A percentile compares a stretch with the other conserved stretches of the same genome.
phyloP scores from a whole-genome alignment of 2,113 vertebrate genomes.

The Neogobius melanostomus region DNA sequence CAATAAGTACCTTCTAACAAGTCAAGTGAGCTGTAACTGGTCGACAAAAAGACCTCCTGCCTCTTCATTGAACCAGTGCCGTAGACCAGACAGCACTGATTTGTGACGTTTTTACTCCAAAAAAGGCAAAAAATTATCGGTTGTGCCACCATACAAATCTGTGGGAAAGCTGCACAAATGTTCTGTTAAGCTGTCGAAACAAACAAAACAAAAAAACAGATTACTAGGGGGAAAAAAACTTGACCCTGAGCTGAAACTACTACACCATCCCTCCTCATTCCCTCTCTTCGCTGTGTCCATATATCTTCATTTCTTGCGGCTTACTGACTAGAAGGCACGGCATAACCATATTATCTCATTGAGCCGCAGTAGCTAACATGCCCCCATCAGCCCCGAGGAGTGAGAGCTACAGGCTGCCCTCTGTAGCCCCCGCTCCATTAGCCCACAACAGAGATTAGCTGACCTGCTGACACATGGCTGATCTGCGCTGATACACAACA shows the following conservation, averaged over 20 bases:
- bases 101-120: too few relatives aligned
- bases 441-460: constrained; percentile 68
- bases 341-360: constrained; percentile 46
- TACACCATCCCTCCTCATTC: neutral
- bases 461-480: constrained; percentile 66
- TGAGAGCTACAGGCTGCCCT: constrained; percentile 43
- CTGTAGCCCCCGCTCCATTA: constrained; percentile 60
- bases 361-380: constrained; percentile 43
- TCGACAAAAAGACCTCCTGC: too few relatives aligned
- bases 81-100: too few relatives aligned
- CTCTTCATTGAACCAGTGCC: too few relatives aligned
- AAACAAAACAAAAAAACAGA: neutral
- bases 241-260: neutral
- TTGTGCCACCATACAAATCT: neutral
- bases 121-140: too few relatives aligned
- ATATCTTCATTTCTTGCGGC: constrained; percentile 23
- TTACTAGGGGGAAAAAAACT: neutral
- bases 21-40: too few relatives aligned
- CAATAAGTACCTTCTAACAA: too few relatives aligned
- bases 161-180: neutral
- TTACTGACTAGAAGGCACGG: constrained; percentile 25
- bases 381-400: constrained; percentile 16
- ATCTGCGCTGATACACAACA: constrained; percentile 54
- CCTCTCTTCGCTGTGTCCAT: neutral
- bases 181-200: neutral